These are phyloP conservation scores for Lamellibrachia columna DNA, from an alignment of 2,888 invertebrate species.

Conservation along the genomic window DNA sequence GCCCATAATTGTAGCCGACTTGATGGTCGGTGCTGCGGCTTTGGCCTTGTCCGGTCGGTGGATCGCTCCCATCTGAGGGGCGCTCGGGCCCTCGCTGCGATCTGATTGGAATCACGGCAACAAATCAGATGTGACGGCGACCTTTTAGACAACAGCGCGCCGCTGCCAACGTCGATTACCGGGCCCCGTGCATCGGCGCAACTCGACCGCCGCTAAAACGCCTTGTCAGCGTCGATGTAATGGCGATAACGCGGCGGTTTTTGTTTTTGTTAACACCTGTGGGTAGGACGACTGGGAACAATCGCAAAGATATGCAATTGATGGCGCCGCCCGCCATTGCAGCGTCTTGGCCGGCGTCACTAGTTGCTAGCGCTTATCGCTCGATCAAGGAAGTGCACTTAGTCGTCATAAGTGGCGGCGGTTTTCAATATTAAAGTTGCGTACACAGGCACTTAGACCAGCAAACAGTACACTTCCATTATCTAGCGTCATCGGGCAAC, in stretches of 20 bases:
- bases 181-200: background rate
- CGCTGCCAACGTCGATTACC: background rate
- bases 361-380: background rate
- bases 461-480: background rate
- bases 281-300: background rate
- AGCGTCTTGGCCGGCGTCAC: background rate
- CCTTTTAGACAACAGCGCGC: background rate
- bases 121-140: constrained; percentile 5
- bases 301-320: background rate
- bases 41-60: background rate
- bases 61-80: background rate
- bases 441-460: background rate
- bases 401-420: background rate
- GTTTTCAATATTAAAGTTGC: background rate
- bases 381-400: background rate
- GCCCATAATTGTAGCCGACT: background rate
- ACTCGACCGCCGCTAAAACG: background rate
- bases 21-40: background rate
- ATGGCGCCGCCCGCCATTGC: background rate
- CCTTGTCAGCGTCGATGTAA: background rate
- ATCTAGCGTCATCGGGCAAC: background rate
- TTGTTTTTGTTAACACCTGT: background rate
- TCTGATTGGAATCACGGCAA: background rate
- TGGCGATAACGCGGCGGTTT: background rate
- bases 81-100: background rate